Base-by-base conservation (phyloP, 1,140 invertebrate species). In the Pseudobourletiella spinata region DNA sequence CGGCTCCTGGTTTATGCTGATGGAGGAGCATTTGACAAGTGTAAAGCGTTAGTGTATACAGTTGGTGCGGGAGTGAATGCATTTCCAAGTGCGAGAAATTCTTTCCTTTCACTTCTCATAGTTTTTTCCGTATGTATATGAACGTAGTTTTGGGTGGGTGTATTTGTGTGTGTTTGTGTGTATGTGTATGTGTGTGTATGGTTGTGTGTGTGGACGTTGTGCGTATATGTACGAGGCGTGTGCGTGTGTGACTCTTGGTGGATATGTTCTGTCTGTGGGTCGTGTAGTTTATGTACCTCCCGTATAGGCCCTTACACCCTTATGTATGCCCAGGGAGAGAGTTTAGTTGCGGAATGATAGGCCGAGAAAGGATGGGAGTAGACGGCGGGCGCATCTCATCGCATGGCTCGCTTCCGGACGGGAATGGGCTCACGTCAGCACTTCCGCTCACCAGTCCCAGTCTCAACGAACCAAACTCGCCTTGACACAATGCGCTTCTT, bases 361-460 rank as follows among this genome's bases (percentile, higher is more conserved):
- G 8, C 15, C 15, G 11, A 26, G 42, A 35, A 63, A 48, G 58
- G 55, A 60, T 59, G 61, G 56, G 20, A 35, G 65, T 32, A 57
- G 50, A 60, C 43, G 61, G 54, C 50, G 62, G 59, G 67, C 63
- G 67, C 67, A 68, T 68, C 65, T 61, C 66, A 68, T 68, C 66
- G 67, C 64, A 68, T 68, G 67, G 61, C 61, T 68, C 61, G 67
- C 64, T 69, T 69, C 67, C 67, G 64, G 67, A 69, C 64, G 67
- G 67, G 64, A 69, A 69, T 69, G 67, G 67, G 67, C 64, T 64
- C 67, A 69, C 67, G 67, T 66, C 64, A 66, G 64, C 67, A 63
- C 67, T 62, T 69, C 67, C 67, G 64, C 56, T 61, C 62, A 58
- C 50, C 46, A 43, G 26, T 63, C 54, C 50, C 25, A 55, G 35